These are phyloP conservation scores for Chionis minor DNA, from an alignment of 2,113 vertebrate species.

Conservation along the genomic window DNA sequence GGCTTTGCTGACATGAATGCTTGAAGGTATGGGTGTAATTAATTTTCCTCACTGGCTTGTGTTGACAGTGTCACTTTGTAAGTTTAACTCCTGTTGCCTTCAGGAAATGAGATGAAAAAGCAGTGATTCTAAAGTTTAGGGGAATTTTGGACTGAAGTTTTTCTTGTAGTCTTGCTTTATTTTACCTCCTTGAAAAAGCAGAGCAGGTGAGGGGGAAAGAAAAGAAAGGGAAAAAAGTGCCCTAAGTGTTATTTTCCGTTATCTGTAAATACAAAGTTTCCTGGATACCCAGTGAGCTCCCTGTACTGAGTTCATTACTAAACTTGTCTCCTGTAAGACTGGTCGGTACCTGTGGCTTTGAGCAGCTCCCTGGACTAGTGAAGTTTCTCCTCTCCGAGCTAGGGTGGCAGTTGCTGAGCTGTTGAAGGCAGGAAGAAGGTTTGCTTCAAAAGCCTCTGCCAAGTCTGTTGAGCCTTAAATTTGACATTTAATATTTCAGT, in stretches of 20 bases:
- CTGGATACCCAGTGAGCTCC: not conserved
- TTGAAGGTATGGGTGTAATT: not conserved
- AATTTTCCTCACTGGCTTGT: not conserved
- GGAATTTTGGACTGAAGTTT: not conserved
- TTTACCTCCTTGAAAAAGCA: not conserved
- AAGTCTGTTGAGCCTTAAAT: not conserved
- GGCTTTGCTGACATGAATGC: not conserved
- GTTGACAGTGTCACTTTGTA: not conserved
- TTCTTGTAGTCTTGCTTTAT: not conserved
- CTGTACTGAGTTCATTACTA: not conserved
- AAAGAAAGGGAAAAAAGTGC: not conserved
- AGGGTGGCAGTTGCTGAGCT: not conserved
- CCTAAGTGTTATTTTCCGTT: not conserved
- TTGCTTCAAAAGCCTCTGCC: not conserved
- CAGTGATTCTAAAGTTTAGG: not conserved
- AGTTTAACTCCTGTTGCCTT: not conserved
- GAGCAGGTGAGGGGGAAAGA: rapidly evolving
- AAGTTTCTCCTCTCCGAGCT: not conserved
- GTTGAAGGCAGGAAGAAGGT: not conserved
- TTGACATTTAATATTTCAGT: not conserved
- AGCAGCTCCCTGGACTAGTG: not conserved
- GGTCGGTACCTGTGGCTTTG: not conserved
- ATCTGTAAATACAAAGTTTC: not conserved
- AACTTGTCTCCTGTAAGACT: not conserved
- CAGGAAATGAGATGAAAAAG: not conserved